These are phyloP conservation scores for Albula goreensis DNA, from an alignment of 2,113 vertebrate genomes.

Conservation along the genomic window DNA sequence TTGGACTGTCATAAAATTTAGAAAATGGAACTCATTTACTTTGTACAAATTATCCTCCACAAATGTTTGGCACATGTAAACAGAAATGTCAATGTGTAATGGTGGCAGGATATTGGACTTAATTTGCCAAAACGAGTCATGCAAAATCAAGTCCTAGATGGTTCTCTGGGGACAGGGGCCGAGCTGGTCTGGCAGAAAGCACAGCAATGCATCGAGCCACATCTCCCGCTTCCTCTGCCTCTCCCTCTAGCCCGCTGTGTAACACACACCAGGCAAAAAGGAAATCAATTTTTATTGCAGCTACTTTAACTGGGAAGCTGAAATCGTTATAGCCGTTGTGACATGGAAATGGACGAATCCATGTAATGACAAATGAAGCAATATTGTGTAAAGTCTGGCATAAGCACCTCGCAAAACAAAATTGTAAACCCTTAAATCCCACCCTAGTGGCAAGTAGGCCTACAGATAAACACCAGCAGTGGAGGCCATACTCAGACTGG, in stretches of 20 bases:
- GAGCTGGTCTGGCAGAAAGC: slow-evolving; percentile 7
- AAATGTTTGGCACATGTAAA: background rate
- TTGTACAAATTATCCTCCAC: background rate
- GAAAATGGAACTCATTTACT: background rate
- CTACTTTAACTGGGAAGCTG: slow-evolving; percentile 19
- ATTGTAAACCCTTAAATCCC: slow-evolving; percentile 51
- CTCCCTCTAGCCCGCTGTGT: slow-evolving; percentile 5
- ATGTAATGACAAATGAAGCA: slow-evolving; percentile 42
- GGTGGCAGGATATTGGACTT: slow-evolving; percentile 21
- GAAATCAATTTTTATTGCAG: slow-evolving; percentile 30
- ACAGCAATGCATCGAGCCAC: slow-evolving; percentile 9
- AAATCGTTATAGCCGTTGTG: slow-evolving; percentile 16
- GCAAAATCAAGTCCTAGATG: slow-evolving; percentile 14
- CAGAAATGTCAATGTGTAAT: slow-evolving; percentile 1
- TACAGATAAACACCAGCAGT: slow-evolving; percentile 57
- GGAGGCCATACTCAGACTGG: slow-evolving; percentile 59
- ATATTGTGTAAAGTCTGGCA: slow-evolving; percentile 60
- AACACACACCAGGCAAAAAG: background rate
- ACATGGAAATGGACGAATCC: slow-evolving; percentile 11
- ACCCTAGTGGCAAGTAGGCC: slow-evolving; percentile 57
- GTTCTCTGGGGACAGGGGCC: slow-evolving; percentile 3
- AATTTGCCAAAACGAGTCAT: slow-evolving; percentile 22
- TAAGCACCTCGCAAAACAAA: slow-evolving; percentile 64
- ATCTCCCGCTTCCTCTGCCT: background rate
- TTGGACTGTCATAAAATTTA: background rate